Conservation (phyloP, 2,888 invertebrate genomes). For the Xanthorhoe designata region DNA sequence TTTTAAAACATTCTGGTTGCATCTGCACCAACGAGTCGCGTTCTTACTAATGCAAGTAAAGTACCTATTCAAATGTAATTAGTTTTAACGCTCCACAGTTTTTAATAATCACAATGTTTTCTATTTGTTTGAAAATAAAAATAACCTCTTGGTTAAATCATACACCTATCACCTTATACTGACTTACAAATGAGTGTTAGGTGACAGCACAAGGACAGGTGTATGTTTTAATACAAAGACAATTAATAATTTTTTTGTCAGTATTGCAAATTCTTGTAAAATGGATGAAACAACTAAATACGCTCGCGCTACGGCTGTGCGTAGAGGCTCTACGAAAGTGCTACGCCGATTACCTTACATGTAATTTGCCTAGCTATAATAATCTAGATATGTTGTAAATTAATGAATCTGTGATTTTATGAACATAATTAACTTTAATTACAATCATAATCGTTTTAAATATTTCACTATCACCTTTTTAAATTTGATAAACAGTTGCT, state of each 20-base stretch:
- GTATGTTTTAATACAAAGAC: background rate
- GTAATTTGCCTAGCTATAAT: background rate
- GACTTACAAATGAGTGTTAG: background rate
- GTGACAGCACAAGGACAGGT: background rate
- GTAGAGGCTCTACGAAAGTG: conserved; percentile 73
- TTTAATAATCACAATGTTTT: background rate
- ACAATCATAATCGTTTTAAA: background rate
- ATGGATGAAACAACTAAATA: conserved; percentile 19
- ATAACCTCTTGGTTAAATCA: too few species aligned
- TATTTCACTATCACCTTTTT: background rate
- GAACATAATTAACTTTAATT: background rate
- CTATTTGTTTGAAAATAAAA: background rate
- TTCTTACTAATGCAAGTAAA: background rate
- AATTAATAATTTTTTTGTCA: conserved; percentile 1
- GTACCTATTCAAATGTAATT: background rate
- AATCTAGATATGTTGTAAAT: background rate
- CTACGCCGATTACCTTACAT: conserved; percentile 55
- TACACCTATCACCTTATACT: too few species aligned
- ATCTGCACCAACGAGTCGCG: background rate
- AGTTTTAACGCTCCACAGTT: background rate
- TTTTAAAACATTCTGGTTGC: background rate
- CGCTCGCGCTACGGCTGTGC: conserved; percentile 61
- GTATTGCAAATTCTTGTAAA: background rate
- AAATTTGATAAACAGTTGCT: background rate
- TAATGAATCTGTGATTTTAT: conserved; percentile 3